Evolutionary conservation across 2,797 vertebrate genomes (phyloP), one percentile per base, ranked within the genome.

Genomic region (Limosa lapponica): DNA sequence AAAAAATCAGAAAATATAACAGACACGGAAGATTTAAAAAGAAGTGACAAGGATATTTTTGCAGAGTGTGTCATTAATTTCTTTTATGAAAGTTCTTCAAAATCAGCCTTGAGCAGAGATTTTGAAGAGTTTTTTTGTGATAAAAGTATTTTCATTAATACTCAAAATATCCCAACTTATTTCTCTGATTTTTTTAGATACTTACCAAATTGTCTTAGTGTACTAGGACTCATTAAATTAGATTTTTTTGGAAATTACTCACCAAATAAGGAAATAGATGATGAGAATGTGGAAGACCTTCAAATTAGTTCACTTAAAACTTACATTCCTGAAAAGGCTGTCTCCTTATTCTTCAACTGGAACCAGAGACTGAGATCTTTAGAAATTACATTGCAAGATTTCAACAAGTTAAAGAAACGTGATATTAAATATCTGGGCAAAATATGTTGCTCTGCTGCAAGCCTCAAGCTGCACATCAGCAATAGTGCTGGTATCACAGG

Each of bases 271-370:
- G 64, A 80, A 18, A 11, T 14, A 13, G 79, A 73, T 16, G 22
- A n/a, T 25, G 27, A 13, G 13, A n/a, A 75, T 27, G 48, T 48
- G n/a, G 49, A 59, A 46, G 19, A 43, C 41, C n/a, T 43, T 28
- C 12, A 16, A 69, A 69, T 27, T 30, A 28, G 44, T 39, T 64
- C 78, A 51, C 55, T 73, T 9, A 88, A 94, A 41, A 95, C 92
- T 55, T 95, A 94, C 52, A 97, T 98, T 74, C 87, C 97, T 55
- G 89, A 92, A 52, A 89, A 95, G 78, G 96, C 95, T 27, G 93
- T 97, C 67, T 96, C 89, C 67, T 78, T 97, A 62, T 97, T 97
- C 78, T 98, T 96, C 77, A 96, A 95, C n/a, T 97, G 94, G 96
- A 96, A 92, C 27, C 89, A 95, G 79, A 75, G 82, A 37, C 90